Conservation (phyloP, 35 echinoderm and acorn worm genomes). For the Lytechinus variegatus region DNA sequence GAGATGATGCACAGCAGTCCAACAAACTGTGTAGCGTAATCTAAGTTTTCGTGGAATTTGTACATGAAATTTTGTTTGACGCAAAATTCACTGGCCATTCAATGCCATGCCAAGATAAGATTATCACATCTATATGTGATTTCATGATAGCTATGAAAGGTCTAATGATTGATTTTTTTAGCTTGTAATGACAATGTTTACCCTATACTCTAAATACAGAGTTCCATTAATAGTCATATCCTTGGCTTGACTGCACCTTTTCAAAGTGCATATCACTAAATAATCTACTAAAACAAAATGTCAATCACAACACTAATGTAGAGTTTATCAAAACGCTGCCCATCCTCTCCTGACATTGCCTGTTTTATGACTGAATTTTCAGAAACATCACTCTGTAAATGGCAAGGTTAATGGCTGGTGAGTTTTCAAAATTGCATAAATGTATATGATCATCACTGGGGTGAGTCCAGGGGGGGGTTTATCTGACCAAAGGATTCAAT, state of each 20-base stretch:
- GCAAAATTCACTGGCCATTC: background rate
- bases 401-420: background rate
- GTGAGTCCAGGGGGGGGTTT: no score
- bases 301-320: slow-evolving; percentile 13
- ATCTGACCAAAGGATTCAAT: no score
- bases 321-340: background rate
- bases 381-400: background rate
- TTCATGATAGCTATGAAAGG: background rate
- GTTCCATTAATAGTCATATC: background rate
- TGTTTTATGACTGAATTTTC: background rate
- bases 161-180: background rate
- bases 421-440: background rate
- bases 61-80: background rate
- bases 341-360: background rate
- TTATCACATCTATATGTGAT: background rate
- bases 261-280: background rate
- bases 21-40: background rate
- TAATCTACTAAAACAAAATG: background rate
- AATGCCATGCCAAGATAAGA: background rate
- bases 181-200: background rate
- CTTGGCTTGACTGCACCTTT: slow-evolving; percentile 1
- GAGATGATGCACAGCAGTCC: background rate
- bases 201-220: background rate
- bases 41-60: background rate
- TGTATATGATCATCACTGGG: background rate